Evolutionary conservation across 2,113 vertebrate genomes (phyloP), one percentile per base, ranked within the genome.

Genomic region (Mustelus asterias): DNA sequence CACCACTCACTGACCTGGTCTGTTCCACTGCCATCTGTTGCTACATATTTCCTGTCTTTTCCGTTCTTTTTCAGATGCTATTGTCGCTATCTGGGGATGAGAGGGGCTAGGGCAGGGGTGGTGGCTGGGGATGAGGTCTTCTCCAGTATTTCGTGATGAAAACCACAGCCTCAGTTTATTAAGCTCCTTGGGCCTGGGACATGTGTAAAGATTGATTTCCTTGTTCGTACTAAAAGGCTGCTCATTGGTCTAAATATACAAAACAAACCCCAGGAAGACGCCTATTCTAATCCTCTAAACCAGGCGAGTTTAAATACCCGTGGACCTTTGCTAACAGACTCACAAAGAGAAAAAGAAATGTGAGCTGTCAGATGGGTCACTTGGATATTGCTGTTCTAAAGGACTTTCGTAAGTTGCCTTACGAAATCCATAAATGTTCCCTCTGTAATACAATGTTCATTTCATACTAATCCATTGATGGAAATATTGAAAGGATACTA

Each of bases 401-500:
- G 89, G 60, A 67, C 89, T 22, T 90, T 65, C n/a, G n/a, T 22
- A 93, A 65, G n/a, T 93, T 65, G 48, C 48, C 48, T 54, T 54
- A 54, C 48, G 5, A n/a, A 63, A 93, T 20, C 60, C 33, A 65
- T 63, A 93, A 93, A 65, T 33, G 16, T 93, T 93, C 86, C 86
- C 29, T 29, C 11, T 72, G 41, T 48, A 95, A 48, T 54, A 24
- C 67, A 72, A 54, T 72, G 11, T 95, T 72, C 65, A 72, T 54
- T 72, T 72, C 69, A 72, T 14, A 95, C 69, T 95, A 70, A 72
- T 95, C 94, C 94, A 94, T 69, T 70, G 65, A 72, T 76, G 67
- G 94, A 95, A 72, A 70, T 95, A 72, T 67, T 93, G 89, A 93
- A 93, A 65, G 60, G 89, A 93, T 37, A 60, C 33, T 95, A 95